Evolutionary conservation across 2,113 vertebrate genomes (phyloP).

Genomic region (Elgaria multicarinata): DNA sequence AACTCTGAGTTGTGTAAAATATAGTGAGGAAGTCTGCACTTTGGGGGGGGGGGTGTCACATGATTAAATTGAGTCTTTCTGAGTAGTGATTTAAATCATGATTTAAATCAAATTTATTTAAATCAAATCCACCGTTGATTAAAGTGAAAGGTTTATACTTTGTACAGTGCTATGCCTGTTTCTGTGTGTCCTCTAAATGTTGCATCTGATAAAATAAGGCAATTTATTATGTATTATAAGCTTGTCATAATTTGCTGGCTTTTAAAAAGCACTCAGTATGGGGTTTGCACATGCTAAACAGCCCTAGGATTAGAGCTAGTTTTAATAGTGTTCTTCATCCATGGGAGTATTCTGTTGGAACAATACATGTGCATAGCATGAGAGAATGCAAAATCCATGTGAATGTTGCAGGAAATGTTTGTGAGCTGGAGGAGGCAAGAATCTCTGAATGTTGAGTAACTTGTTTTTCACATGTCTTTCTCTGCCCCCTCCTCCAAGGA

Average conservation of each 20-base stretch:
- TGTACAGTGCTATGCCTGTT: background rate
- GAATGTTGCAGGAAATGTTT: background rate
- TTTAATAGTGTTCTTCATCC: background rate
- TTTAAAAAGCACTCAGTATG: background rate
- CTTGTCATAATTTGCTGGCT: slow-evolving; percentile 26
- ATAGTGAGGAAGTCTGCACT: no score
- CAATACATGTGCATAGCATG: background rate
- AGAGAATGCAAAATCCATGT: background rate
- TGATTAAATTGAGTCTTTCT: no score
- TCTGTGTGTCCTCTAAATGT: background rate
- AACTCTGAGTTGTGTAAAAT: no score
- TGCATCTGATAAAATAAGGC: background rate
- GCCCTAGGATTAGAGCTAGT: background rate
- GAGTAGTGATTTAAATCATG: no score
- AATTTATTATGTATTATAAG: slow-evolving; percentile 17
- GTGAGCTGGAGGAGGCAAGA: background rate
- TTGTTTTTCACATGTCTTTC: background rate
- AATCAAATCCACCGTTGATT: no score
- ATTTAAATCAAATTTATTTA: no score
- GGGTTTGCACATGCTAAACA: background rate
- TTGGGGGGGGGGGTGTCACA: no score
- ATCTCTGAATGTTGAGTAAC: background rate
- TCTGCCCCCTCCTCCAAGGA: background rate
- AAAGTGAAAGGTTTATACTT: background rate
- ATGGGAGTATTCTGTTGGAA: background rate